Evolutionary conservation across 2,797 vertebrate species (phyloP).

Genomic region (Remorina albescens): DNA sequence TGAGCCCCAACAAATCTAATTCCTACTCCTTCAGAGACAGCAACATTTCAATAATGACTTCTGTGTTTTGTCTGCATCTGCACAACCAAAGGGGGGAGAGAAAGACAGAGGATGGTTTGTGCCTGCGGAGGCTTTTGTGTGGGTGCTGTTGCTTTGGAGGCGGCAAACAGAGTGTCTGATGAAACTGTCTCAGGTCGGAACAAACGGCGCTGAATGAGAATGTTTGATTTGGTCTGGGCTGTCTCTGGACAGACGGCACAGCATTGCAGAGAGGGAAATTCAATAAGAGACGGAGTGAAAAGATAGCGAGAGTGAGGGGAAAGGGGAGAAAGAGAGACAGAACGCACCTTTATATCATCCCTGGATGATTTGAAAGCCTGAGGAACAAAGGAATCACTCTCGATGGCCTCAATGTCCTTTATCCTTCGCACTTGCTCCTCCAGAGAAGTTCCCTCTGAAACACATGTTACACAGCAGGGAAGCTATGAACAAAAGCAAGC

Average conservation of each 20-base stretch:
- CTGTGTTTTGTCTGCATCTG: constrained; percentile 76
- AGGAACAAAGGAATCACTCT: constrained; percentile 96
- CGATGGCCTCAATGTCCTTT: constrained; percentile 98
- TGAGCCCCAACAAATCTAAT: constrained; percentile 78
- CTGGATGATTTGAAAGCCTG: constrained; percentile 96
- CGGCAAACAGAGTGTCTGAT: constrained; percentile 68
- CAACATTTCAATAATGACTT: constrained; percentile 83
- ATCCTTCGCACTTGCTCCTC: constrained; percentile 95
- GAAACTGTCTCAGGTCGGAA: constrained; percentile 74
- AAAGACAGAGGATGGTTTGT: constrained; percentile 50
- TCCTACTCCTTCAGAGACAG: constrained; percentile 65
- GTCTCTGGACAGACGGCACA: constrained; percentile 81
- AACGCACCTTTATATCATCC: constrained; percentile 92
- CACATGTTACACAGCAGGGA: constrained; percentile 67
- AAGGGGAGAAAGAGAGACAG: constrained; percentile 70
- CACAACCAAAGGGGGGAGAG: constrained; percentile 55
- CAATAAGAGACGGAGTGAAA: constrained; percentile 83
- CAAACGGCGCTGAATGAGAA: constrained; percentile 82
- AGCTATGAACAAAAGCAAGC: constrained; percentile 67
- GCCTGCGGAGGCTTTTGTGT: constrained; percentile 77
- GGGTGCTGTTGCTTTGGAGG: constrained; percentile 70
- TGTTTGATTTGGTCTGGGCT: constrained; percentile 84
- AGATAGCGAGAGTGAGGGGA: constrained; percentile 73
- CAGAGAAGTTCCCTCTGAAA: constrained; percentile 92
- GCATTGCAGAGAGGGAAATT: constrained; percentile 75